Base-by-base conservation (phyloP, 1,140 invertebrate species). In the Drosophila chauvacae region DNA sequence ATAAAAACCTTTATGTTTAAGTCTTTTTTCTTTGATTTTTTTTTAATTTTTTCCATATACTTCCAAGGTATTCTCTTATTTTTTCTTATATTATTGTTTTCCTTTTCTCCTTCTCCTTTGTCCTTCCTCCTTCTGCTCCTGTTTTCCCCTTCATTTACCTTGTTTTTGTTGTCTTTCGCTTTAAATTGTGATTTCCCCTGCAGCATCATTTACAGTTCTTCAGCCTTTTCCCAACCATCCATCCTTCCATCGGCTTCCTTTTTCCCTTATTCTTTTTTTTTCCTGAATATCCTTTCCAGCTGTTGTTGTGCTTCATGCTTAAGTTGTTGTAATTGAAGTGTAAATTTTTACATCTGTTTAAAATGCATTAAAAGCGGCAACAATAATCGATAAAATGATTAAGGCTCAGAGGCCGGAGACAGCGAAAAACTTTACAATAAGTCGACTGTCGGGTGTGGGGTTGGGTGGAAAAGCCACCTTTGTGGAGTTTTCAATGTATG, bases 301-400 rank as follows among this genome's bases (percentile, higher is more conserved):
- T 73, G 69, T 42, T 62, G 30, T 68, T 57, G 28, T 71, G 30
- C 23, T 80, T 87, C 76, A 87, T 72, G 83, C 83, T 77, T 51
- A 87, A 87, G 57, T 83, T 83, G 75, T 78, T 80, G 80, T 87
- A 83, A 87, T 87, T 87, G 76, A 80, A 83, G 83, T 87, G 83
- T 83, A 80, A 70, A 87, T 88, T 87, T 77, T 80, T 62, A 77
- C 83, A 88, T 77, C 83, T 87, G 83, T 77, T 87, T 87, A 87
- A 87, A 82, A 86, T 86, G 71, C 83, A 86, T 87, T 82, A 80
- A 86, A 63, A 45, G 51, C 39, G 30, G 20, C 73, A 73, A 44
- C 44, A 65, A 70, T 60, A 76, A 87, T 87, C 83, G 80, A 87
- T 87, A 87, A 86, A 80, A 69, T 83, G 83, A 87, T 86, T 87